A percentile compares a stretch with the other conserved stretches of the same genome.
Evolutionary conservation across 1,140 invertebrate genomes (phyloP).

Genomic region (Papilio helenus): DNA sequence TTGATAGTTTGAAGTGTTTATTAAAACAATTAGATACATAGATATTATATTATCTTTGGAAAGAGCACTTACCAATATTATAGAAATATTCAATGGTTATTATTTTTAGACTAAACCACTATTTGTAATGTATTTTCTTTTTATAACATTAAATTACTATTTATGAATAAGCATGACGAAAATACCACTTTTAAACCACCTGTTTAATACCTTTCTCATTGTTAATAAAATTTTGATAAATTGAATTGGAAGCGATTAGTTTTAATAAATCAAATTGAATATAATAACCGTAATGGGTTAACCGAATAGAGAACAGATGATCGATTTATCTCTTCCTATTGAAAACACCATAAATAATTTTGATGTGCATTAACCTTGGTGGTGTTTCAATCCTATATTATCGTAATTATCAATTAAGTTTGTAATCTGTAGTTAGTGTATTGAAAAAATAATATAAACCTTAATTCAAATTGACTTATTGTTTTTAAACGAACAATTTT

Average conservation of each 20-base stretch:
- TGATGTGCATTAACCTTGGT: neutral
- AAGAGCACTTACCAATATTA: no score
- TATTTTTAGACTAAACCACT: no score
- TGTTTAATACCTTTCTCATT: constrained; percentile 6
- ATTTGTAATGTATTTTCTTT: neutral
- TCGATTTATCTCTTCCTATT: neutral
- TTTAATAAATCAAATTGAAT: neutral
- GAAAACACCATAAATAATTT: neutral
- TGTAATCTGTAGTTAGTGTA: no score
- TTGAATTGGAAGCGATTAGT: neutral
- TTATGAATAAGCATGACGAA: neutral
- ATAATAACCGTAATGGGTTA: neutral
- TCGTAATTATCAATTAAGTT: no score
- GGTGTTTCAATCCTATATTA: no score
- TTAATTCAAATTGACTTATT: no score
- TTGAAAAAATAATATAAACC: no score
- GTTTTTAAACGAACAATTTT: no score
- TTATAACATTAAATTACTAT: neutral
- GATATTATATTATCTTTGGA: no score
- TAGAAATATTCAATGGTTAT: no score
- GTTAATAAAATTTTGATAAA: neutral
- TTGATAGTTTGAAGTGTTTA: neutral
- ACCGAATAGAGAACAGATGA: neutral
- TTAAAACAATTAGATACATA: no score
- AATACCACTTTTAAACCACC: neutral